phyloP scores from a whole-genome alignment of 1,140 invertebrate genomes.

The Coelopa frigida region DNA sequence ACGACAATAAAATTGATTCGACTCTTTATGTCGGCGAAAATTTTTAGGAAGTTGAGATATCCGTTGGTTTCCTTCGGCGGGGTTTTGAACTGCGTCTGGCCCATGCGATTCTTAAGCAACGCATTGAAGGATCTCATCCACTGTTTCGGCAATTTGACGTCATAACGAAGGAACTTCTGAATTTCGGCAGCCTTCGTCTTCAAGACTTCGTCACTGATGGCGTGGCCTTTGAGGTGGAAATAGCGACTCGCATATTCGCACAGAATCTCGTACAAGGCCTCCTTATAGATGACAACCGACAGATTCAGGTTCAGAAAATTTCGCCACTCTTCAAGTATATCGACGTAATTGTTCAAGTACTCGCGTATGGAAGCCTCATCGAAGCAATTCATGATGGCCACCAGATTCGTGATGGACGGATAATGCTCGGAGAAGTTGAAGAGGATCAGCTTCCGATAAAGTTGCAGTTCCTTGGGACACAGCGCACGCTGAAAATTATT shows the following conservation, averaged over 20 bases:
- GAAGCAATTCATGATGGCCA: not conserved
- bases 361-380: not conserved
- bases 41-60: too few relatives aligned
- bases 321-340: not conserved
- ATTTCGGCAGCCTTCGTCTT: not conserved
- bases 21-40: too few relatives aligned
- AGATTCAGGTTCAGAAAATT: not conserved
- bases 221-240: not conserved
- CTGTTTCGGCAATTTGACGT: not conserved
- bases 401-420: not conserved
- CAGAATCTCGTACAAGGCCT: not conserved
- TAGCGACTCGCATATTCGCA: not conserved
- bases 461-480: not conserved
- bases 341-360: not conserved
- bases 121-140: not conserved
- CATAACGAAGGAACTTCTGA: not conserved
- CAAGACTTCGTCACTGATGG: not conserved
- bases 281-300: not conserved
- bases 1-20: too few relatives aligned
- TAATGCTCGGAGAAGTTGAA: constrained; percentile 2
- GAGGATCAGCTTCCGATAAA: constrained; percentile 3
- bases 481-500: not conserved
- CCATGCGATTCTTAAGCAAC: not conserved
- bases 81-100: not conserved
- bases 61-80: not conserved